Evolutionary conservation across 2,113 vertebrate species (phyloP).

Genomic region (Haemorhous mexicanus): DNA sequence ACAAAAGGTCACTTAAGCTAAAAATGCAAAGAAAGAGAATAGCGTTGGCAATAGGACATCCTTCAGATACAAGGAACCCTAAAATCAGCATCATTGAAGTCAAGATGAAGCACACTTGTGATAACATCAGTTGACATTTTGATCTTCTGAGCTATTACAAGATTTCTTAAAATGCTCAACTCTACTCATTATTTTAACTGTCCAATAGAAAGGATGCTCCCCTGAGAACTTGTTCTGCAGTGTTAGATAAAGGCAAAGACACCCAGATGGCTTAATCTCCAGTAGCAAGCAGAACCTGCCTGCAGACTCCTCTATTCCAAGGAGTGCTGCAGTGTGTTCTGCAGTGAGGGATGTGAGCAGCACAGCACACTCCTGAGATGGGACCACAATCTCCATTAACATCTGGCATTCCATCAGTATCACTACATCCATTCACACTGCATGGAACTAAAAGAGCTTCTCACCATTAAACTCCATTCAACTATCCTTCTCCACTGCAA

Average conservation of each 20-base stretch:
- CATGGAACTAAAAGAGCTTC: background rate
- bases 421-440: background rate
- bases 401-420: background rate
- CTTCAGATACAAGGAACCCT: background rate
- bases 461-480: background rate
- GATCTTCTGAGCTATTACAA: background rate
- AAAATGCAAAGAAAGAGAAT: background rate
- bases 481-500: background rate
- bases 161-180: background rate
- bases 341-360: background rate
- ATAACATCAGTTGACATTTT: background rate
- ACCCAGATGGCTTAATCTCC: background rate
- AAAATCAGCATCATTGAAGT: background rate
- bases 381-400: background rate
- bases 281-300: background rate
- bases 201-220: background rate
- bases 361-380: too few species aligned
- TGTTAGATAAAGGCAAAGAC: background rate
- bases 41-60: background rate
- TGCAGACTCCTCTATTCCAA: background rate
- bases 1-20: background rate
- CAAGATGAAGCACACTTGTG: rapidly evolving
- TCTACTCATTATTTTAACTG: background rate
- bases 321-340: background rate
- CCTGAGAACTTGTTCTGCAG: background rate